phyloP scores from a whole-genome alignment of 2,113 vertebrate species.

The Microcebus lehilahytsara region DNA sequence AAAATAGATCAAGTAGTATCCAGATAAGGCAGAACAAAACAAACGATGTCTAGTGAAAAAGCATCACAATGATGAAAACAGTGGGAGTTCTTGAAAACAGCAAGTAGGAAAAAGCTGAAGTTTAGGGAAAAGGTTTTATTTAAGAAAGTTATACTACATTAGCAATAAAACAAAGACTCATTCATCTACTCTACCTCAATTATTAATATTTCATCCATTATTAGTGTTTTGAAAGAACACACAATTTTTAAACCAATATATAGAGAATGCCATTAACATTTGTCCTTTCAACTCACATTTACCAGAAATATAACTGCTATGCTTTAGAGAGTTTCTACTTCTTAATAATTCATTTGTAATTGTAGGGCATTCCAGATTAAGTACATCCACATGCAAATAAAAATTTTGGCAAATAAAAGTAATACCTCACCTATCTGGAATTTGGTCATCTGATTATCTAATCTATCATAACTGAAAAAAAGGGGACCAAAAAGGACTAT shows the following conservation, averaged over 20 bases:
- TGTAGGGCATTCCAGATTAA: background rate
- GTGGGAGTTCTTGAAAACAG: background rate
- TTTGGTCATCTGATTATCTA: background rate
- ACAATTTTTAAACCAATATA: background rate
- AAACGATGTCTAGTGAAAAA: background rate
- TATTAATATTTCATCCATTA: background rate
- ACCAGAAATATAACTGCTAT: background rate
- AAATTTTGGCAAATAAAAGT: background rate
- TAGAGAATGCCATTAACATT: background rate
- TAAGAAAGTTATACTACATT: background rate
- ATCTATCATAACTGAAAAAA: background rate
- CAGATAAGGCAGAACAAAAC: background rate
- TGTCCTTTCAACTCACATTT: background rate
- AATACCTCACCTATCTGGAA: background rate
- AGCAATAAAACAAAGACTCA: conserved; percentile 14
- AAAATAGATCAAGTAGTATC: background rate
- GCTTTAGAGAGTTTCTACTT: background rate
- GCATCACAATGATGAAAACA: background rate
- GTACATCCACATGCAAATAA: background rate
- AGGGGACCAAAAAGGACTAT: background rate
- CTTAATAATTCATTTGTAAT: conserved; percentile 8
- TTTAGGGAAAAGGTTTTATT: conserved; percentile 1
- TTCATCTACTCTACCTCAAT: background rate
- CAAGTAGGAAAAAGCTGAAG: background rate
- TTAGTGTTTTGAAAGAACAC: background rate